These are phyloP conservation scores for Ceratothoa steindachneri DNA, from an alignment of 2,888 invertebrate genomes.

Conservation along the genomic window DNA sequence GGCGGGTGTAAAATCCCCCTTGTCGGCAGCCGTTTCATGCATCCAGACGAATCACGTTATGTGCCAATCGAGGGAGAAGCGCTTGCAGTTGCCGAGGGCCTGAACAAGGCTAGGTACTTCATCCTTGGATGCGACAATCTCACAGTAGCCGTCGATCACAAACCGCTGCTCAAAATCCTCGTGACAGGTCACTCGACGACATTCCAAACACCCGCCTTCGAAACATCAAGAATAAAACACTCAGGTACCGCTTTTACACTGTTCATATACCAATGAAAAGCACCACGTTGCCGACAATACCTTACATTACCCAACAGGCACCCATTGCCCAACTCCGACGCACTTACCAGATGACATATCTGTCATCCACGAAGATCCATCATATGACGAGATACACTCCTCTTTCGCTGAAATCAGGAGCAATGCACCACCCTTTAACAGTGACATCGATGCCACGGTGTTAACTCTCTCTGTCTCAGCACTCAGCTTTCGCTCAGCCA, in stretches of 20 bases:
- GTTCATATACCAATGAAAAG: neutral
- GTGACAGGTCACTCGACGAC: too few relatives aligned
- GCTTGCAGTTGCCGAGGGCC: slow-evolving; percentile 17
- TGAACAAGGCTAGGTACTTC: slow-evolving; percentile 11
- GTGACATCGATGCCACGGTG: too few relatives aligned
- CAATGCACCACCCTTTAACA: too few relatives aligned
- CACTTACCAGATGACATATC: too few relatives aligned
- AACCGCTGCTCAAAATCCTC: slow-evolving; percentile 23
- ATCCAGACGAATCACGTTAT: slow-evolving; percentile 18
- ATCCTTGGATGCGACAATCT: slow-evolving; percentile 15
- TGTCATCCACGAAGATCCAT: too few relatives aligned
- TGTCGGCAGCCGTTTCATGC: slow-evolving; percentile 20
- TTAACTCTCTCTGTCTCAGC: too few relatives aligned
- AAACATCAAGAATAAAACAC: neutral
- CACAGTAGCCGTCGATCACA: slow-evolving; percentile 19
- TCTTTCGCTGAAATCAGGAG: too few relatives aligned
- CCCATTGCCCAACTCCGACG: too few relatives aligned
- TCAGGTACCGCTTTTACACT: slow-evolving; percentile 19
- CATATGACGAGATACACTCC: too few relatives aligned
- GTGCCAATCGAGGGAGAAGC: slow-evolving; percentile 22
- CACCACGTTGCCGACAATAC: neutral
- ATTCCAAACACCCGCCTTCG: slow-evolving; percentile 18
- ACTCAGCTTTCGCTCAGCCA: too few relatives aligned
- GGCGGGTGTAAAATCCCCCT: slow-evolving; percentile 19
- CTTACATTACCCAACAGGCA: too few relatives aligned